Percentiles rank a stretch among this genome's conserved stretches.
Evolutionary conservation across 2,113 vertebrate genomes (phyloP).

Genomic region (Tenrec ecaudatus): DNA sequence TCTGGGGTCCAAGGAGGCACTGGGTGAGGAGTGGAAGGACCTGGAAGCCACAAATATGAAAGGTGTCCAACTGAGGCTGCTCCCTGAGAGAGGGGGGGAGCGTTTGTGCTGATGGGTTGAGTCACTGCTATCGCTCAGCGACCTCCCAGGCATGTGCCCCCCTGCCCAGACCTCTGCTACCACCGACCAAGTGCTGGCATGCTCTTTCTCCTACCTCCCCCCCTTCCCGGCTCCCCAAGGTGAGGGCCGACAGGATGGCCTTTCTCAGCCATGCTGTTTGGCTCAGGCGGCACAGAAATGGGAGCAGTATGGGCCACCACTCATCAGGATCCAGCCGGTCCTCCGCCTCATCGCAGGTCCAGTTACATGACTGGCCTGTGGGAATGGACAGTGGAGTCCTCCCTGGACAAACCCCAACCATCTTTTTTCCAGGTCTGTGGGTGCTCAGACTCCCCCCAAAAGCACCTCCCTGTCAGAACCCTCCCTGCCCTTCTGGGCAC

Average conservation of each 20-base stretch:
- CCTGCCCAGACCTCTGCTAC: background rate
- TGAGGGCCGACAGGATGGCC: background rate
- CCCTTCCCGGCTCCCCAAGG: background rate
- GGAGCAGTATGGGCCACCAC: background rate
- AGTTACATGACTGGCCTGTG: fast-evolving
- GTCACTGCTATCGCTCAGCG: too few species aligned
- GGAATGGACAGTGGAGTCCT: fast-evolving
- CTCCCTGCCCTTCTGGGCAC: background rate
- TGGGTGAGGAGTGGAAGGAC: too few species aligned
- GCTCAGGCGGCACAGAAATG: background rate
- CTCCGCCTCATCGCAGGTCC: background rate
- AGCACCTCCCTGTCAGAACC: background rate
- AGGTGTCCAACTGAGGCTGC: background rate
- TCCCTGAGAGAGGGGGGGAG: background rate
- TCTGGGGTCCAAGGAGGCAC: too few species aligned
- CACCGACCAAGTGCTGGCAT: background rate
- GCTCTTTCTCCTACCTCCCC: background rate
- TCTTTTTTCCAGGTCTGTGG: background rate
- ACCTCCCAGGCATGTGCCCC: too few species aligned
- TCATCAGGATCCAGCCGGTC: background rate
- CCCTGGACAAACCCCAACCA: background rate
- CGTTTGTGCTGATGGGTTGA: background rate
- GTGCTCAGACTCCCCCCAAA: background rate
- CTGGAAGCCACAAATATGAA: too few species aligned
- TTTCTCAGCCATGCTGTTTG: background rate